phyloP scores from a whole-genome alignment of 2,888 invertebrate genomes.

The Ormyrus thymus region DNA sequence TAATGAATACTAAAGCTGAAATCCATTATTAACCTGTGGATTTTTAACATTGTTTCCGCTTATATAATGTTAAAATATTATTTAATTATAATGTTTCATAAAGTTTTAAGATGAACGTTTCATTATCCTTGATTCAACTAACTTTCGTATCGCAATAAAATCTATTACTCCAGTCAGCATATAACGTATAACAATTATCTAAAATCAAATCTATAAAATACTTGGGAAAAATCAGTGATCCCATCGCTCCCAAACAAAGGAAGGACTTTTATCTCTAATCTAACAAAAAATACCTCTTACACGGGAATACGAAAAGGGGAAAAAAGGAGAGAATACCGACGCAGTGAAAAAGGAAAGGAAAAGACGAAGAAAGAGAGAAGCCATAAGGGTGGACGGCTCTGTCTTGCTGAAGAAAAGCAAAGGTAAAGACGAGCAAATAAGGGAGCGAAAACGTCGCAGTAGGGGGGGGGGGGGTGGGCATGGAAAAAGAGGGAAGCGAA shows the following conservation, averaged over 20 bases:
- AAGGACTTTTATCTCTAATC: neutral
- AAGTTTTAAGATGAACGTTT: too few relatives aligned
- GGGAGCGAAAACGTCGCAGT: constrained; percentile 3
- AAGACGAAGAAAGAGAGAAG: neutral
- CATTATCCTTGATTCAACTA: too few relatives aligned
- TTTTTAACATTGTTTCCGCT: too few relatives aligned
- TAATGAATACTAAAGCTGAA: too few relatives aligned
- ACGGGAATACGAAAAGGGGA: too few relatives aligned
- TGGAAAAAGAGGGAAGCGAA: neutral
- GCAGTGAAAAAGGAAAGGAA: neutral
- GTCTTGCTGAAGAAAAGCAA: neutral
- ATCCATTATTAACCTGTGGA: too few relatives aligned
- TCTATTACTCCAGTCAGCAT: too few relatives aligned
- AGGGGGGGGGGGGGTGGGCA: constrained; percentile 16
- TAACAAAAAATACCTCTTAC: constrained; percentile 13
- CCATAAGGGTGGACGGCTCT: neutral
- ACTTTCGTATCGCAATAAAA: too few relatives aligned
- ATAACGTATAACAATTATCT: too few relatives aligned
- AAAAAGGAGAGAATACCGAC: neutral
- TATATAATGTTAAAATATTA: too few relatives aligned
- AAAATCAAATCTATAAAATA: too few relatives aligned
- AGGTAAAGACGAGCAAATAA: constrained; percentile 18
- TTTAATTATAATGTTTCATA: too few relatives aligned
- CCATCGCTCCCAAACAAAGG: neutral
- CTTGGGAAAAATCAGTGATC: neutral